phyloP scores from a whole-genome alignment of 2,797 vertebrate genomes.

The Argentina silus region DNA sequence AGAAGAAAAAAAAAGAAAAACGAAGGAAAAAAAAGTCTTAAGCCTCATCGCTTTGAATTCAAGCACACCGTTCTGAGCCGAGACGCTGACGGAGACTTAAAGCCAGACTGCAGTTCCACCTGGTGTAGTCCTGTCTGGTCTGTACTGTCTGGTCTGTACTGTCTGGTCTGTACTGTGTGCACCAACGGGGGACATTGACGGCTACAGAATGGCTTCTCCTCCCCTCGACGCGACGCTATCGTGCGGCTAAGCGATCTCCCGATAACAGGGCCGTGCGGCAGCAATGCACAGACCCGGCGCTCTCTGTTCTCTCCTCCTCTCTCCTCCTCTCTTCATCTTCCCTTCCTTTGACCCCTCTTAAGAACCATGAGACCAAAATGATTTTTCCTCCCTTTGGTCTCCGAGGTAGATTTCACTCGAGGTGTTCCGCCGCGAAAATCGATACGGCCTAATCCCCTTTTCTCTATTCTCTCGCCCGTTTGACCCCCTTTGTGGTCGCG shows the following conservation, averaged over 20 bases:
- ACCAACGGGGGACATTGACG: neutral
- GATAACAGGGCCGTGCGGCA: neutral
- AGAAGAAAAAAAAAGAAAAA: too few species aligned
- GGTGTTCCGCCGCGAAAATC: slow-evolving; percentile 41
- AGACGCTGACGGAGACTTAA: too few species aligned
- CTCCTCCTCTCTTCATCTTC: slow-evolving; percentile 8
- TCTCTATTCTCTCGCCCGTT: slow-evolving; percentile 10
- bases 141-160: too few species aligned
- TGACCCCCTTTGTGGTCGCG: slow-evolving; percentile 17
- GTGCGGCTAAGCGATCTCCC: slow-evolving; percentile 1
- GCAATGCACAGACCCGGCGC: neutral
- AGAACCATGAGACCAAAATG: slow-evolving; percentile 26
- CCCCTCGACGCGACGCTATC: neutral
- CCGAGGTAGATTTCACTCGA: slow-evolving; percentile 35
- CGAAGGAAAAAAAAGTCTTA: too few species aligned
- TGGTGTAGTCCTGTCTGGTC: too few species aligned
- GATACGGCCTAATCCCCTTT: slow-evolving; percentile 36
- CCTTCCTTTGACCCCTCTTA: slow-evolving; percentile 29
- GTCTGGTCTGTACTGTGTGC: too few species aligned
- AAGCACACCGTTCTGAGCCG: too few species aligned
- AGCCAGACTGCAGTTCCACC: too few species aligned
- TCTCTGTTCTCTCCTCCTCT: neutral
- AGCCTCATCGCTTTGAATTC: too few species aligned
- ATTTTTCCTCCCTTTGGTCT: slow-evolving; percentile 35
- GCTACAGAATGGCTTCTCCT: neutral